Evolutionary conservation across 2,888 invertebrate species (phyloP), one percentile per base, ranked within the genome.

Genomic region (Apodemia duryi): DNA sequence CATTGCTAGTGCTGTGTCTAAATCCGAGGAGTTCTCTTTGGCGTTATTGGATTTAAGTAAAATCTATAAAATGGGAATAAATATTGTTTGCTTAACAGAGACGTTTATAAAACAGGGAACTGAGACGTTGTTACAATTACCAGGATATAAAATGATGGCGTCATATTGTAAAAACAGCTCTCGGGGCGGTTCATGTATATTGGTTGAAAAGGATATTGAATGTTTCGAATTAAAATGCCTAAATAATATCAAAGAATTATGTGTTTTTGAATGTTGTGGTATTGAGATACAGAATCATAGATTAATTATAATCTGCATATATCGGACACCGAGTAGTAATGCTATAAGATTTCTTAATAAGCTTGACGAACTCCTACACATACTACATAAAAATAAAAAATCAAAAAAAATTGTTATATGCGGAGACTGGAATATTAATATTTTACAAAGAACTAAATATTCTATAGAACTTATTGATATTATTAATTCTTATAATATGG

Each of bases 271-370:
- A 52, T 35, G 52, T 41, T 63, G 54, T 11, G 63, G 63, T n/a
- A 41, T 41, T 51, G 62, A 62, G 61, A 21, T 65, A 9, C 21
- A 41, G 43, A 35, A 61, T 9, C 32, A 41, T 10, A 62, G 61
- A 52, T 43, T 41, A 41, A 11, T 41, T n/a, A 52, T 61, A 51
- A 61, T 65, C 13, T 64, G 64, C 49, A 43, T 64, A 57, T 64
- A 64, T 60, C 43, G 64, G 21, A 64, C 64, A 43, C 64, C 64
- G 60, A 64, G 46, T 60, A 64, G 64, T 43, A 46, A 64, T 32
- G 49, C 43, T 1, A 60, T 38, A 49, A 60, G 13, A 60, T 64
- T 72, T 71, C 2, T 72, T 21, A 4, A 51, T 51, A 51, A 51
- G 51, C 51, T 51, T 6, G 51, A 51, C 7, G 21, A 51, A 21